phyloP scores from a whole-genome alignment of 2,113 vertebrate genomes.

The Burhinus oedicnemus region DNA sequence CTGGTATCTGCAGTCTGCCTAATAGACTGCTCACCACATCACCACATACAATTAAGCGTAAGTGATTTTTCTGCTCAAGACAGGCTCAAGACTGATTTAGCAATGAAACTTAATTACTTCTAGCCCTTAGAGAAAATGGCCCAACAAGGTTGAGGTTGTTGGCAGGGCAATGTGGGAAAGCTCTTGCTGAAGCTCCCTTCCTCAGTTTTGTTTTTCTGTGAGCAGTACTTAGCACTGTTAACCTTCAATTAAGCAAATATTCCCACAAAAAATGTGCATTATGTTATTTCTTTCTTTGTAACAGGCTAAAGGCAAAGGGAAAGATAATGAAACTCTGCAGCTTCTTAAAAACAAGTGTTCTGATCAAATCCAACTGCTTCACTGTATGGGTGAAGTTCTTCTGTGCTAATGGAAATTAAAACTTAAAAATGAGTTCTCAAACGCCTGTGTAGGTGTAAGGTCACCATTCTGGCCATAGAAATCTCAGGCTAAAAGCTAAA shows the following conservation, averaged over 20 bases:
- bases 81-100: constrained; percentile 63
- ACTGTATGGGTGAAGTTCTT: not conserved
- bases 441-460: not conserved
- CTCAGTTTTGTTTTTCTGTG: not conserved
- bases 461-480: not conserved
- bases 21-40: constrained; percentile 16
- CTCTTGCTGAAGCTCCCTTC: not conserved
- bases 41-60: constrained; percentile 32
- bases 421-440: not conserved
- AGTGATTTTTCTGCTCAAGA: constrained; percentile 65
- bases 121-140: constrained; percentile 47
- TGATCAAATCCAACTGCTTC: not conserved
- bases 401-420: not conserved
- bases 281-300: not conserved
- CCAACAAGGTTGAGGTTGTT: constrained; percentile 17
- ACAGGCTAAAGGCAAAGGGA: not conserved
- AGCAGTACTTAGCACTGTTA: not conserved
- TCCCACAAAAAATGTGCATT: not conserved
- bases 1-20: constrained; percentile 19
- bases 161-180: constrained; percentile 46
- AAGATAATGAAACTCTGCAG: not conserved
- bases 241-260: not conserved
- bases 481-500: not conserved
- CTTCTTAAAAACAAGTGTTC: not conserved
- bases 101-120: constrained; percentile 65